Conservation (phyloP, 2,797 vertebrate genomes). For the Prionace glauca region DNA sequence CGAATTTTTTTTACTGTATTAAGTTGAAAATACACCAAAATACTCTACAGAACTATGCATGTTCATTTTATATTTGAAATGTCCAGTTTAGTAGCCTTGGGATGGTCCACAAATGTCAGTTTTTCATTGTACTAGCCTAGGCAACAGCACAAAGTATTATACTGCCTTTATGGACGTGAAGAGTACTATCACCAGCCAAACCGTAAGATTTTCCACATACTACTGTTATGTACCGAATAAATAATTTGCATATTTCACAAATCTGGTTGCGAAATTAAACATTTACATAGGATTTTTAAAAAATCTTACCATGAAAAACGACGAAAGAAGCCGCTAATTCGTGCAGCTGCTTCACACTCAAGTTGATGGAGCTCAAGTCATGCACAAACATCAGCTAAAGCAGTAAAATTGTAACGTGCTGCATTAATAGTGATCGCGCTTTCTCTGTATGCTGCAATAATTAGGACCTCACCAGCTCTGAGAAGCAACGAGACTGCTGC, state of each 20-base stretch:
- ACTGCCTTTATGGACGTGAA: background rate
- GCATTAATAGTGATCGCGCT: background rate
- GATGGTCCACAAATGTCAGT: background rate
- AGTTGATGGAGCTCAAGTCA: background rate
- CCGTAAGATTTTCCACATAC: background rate
- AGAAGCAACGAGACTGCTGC: background rate
- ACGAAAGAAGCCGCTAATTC: background rate
- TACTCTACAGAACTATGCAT: background rate
- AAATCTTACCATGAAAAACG: slow-evolving; percentile 29
- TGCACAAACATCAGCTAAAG: background rate
- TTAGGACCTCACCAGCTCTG: background rate
- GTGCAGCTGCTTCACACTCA: background rate
- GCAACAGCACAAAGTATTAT: slow-evolving; percentile 11
- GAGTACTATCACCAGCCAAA: background rate
- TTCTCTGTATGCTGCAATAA: background rate
- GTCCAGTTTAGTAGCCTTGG: background rate
- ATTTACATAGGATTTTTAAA: background rate
- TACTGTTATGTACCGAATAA: background rate
- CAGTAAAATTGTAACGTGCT: background rate
- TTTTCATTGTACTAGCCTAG: background rate
- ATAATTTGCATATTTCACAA: background rate
- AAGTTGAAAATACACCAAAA: background rate
- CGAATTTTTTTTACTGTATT: background rate
- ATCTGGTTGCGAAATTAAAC: background rate
- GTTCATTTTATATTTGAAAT: background rate